Percentiles rank a stretch among this genome's conserved stretches.
Conservation (phyloP, 2,888 invertebrate species). For the Agonopterix subpropinquella region DNA sequence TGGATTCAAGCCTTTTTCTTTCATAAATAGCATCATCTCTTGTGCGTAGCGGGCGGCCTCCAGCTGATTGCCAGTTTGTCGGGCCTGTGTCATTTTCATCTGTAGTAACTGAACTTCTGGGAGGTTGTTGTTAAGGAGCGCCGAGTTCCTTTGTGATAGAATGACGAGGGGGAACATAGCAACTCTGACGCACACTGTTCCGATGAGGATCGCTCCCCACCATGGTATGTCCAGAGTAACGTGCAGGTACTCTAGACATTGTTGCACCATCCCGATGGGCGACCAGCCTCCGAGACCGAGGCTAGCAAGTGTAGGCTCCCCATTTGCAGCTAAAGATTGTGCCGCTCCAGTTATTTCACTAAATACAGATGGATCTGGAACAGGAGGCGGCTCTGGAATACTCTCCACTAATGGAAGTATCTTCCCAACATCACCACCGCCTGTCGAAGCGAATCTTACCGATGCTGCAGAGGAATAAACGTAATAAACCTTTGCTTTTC, state of each 20-base stretch:
- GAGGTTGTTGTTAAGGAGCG: constrained; percentile 87
- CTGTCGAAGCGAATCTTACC: constrained; percentile 54
- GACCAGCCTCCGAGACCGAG: constrained; percentile 89
- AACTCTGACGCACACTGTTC: constrained; percentile 85
- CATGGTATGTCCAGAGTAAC: constrained; percentile 89
- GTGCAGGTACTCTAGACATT: constrained; percentile 88
- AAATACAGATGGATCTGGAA: constrained; percentile 49
- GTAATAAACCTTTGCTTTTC: constrained; percentile 58
- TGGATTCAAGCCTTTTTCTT: constrained; percentile 86
- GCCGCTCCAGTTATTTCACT: constrained; percentile 48
- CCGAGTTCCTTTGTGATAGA: constrained; percentile 85
- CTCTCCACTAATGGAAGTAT: constrained; percentile 37
- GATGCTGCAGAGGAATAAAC: constrained; percentile 54
- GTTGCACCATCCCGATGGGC: constrained; percentile 89
- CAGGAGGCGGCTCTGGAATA: constrained; percentile 66
- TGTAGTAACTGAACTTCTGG: constrained; percentile 91
- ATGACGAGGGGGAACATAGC: constrained; percentile 91
- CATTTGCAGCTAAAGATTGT: constrained; percentile 65
- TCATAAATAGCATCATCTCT: constrained; percentile 89
- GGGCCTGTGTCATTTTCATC: constrained; percentile 89
- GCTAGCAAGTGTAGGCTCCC: constrained; percentile 87
- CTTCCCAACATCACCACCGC: constrained; percentile 38
- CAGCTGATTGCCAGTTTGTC: constrained; percentile 86
- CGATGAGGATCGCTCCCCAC: constrained; percentile 92
- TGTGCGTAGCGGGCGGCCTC: constrained; percentile 85